phyloP scores from a whole-genome alignment of 2,797 vertebrate genomes.

The Myotis daubentonii region DNA sequence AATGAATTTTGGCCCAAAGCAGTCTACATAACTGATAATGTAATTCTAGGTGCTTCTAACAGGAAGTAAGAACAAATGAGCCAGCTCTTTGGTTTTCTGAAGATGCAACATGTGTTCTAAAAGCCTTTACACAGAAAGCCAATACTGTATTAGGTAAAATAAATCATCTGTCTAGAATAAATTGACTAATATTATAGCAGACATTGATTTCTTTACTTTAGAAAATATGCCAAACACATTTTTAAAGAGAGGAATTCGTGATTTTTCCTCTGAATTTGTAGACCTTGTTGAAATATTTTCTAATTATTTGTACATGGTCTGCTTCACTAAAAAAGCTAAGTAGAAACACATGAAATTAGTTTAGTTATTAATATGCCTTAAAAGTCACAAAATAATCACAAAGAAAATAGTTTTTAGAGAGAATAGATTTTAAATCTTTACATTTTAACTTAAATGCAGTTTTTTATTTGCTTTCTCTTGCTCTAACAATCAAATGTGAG shows the following conservation, averaged over 20 bases:
- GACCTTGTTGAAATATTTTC: slow-evolving; percentile 4
- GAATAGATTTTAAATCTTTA: neutral
- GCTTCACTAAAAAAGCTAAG: slow-evolving; percentile 31
- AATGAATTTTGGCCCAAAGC: neutral
- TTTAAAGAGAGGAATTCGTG: slow-evolving; percentile 24
- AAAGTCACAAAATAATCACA: neutral
- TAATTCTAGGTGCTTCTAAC: slow-evolving; percentile 7
- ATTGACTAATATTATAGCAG: neutral
- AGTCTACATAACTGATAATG: neutral
- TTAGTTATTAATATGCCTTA: neutral
- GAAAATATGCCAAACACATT: neutral
- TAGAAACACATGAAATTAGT: neutral
- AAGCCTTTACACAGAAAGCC: neutral
- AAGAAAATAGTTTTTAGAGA: slow-evolving; percentile 7
- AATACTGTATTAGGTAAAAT: neutral
- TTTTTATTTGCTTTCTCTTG: neutral
- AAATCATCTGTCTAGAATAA: neutral
- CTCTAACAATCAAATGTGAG: neutral
- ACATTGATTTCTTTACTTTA: slow-evolving; percentile 3
- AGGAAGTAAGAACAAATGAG: neutral
- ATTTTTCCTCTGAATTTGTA: slow-evolving; percentile 3
- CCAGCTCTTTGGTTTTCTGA: neutral
- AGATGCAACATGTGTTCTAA: neutral
- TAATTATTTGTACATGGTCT: neutral
- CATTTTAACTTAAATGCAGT: neutral